Evolutionary conservation across 2,888 invertebrate species (phyloP).

Genomic region (Torymus auratus): DNA sequence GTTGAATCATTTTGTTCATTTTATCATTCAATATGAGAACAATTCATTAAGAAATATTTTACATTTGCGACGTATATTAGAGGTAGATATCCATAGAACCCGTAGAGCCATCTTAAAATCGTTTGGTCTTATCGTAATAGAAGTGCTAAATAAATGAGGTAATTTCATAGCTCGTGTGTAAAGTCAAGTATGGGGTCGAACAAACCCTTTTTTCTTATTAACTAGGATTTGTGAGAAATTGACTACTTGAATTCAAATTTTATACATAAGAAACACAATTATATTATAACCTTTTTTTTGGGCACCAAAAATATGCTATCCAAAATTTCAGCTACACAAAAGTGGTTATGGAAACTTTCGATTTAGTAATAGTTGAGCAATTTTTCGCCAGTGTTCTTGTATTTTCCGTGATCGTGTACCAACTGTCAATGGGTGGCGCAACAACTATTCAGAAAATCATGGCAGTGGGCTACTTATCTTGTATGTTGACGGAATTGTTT

Average conservation of each 20-base stretch:
- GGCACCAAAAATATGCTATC: neutral
- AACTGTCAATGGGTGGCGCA: neutral
- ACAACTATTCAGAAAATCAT: neutral
- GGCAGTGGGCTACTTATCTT: neutral
- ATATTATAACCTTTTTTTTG: neutral
- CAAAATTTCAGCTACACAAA: neutral
- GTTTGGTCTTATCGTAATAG: no score
- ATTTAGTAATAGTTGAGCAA: slow-evolving; percentile 16
- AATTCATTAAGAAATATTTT: no score
- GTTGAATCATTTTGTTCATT: no score
- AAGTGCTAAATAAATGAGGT: no score
- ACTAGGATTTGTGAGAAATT: no score
- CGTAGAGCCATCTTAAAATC: no score
- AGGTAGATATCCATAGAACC: no score
- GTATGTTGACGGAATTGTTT: slow-evolving; percentile 20
- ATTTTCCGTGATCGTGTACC: slow-evolving; percentile 12
- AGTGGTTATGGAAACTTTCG: neutral
- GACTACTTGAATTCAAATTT: neutral
- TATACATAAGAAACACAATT: neutral
- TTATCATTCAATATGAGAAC: no score
- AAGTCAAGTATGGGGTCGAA: no score
- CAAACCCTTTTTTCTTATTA: no score
- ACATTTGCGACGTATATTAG: no score
- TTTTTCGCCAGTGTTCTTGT: slow-evolving; percentile 1
- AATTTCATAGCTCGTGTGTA: no score